phyloP scores from a whole-genome alignment of 2,797 vertebrate species.

The Pseudocheirus occidentalis region DNA sequence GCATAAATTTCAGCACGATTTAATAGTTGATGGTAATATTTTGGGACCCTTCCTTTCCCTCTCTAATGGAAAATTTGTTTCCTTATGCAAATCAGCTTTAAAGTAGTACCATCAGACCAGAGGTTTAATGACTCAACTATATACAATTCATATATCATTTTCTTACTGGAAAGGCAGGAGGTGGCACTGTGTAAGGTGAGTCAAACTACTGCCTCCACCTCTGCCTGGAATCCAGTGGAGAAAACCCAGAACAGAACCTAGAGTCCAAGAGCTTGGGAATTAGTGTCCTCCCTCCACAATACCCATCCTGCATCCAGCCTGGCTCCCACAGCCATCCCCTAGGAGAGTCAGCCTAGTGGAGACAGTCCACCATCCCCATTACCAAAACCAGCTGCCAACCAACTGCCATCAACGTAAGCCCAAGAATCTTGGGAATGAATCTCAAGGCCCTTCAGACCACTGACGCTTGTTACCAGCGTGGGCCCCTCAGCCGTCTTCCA shows the following conservation, averaged over 20 bases:
- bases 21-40: constrained; percentile 29
- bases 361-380: not conserved
- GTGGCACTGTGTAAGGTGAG: not conserved
- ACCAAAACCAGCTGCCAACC: not conserved
- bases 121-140: not conserved
- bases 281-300: not conserved
- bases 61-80: constrained; percentile 47
- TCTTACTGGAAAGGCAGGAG: not conserved
- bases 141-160: not conserved
- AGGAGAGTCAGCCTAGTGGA: not conserved
- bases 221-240: not conserved
- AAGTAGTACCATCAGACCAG: not conserved
- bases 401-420: not conserved
- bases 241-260: not conserved
- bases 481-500: not conserved
- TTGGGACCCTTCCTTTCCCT: not conserved
- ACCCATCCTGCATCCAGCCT: not conserved
- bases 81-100: constrained; percentile 34
- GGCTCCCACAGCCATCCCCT: not conserved
- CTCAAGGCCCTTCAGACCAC: not conserved
- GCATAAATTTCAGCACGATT: constrained; percentile 34
- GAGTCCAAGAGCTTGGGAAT: not conserved
- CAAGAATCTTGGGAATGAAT: not conserved
- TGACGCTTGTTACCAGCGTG: not conserved
- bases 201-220: not conserved